Evolutionary conservation across 2,888 invertebrate species (phyloP).

Genomic region (Unio pictorum): DNA sequence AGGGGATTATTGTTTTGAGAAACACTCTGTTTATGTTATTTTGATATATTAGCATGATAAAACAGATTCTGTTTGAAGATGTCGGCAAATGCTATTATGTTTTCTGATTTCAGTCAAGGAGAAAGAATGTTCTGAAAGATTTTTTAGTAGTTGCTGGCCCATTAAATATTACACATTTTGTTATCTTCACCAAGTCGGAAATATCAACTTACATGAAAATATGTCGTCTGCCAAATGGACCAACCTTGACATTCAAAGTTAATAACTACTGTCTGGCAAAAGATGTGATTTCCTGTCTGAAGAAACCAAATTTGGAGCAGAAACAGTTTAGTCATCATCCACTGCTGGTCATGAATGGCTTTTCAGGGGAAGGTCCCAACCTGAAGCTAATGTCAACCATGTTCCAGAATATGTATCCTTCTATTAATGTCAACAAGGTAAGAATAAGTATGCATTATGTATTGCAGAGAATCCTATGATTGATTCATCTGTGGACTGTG

Average conservation of each 20-base stretch:
- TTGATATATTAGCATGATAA: not conserved
- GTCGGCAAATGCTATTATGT: not conserved
- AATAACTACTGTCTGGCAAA: conserved; percentile 84
- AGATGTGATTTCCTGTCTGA: conserved; percentile 89
- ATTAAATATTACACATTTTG: conserved; percentile 93
- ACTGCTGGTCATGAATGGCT: conserved; percentile 82
- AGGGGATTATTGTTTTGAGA: too few relatives aligned
- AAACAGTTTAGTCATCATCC: conserved; percentile 89
- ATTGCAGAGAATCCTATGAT: too few relatives aligned
- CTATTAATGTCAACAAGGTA: conserved; percentile 93
- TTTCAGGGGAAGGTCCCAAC: conserved; percentile 84
- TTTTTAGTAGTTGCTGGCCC: conserved; percentile 92
- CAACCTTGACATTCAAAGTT: conserved; percentile 89
- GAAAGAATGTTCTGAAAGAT: conserved; percentile 95
- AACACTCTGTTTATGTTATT: too few relatives aligned
- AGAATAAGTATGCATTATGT: conserved; percentile 47
- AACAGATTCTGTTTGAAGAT: not conserved
- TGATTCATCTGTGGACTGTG: too few relatives aligned
- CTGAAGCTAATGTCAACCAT: conserved; percentile 88
- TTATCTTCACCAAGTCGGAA: conserved; percentile 90
- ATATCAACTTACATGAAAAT: conserved; percentile 83
- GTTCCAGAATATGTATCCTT: conserved; percentile 99
- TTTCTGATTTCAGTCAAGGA: conserved; percentile 79
- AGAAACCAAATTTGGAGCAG: conserved; percentile 78
- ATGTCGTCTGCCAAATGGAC: conserved; percentile 89